A percentile compares a stretch with the other conserved stretches of the same genome.
These are phyloP conservation scores for Halocynthia roretzi DNA, from an alignment of 23 tunicate species.

Conservation along the genomic window DNA sequence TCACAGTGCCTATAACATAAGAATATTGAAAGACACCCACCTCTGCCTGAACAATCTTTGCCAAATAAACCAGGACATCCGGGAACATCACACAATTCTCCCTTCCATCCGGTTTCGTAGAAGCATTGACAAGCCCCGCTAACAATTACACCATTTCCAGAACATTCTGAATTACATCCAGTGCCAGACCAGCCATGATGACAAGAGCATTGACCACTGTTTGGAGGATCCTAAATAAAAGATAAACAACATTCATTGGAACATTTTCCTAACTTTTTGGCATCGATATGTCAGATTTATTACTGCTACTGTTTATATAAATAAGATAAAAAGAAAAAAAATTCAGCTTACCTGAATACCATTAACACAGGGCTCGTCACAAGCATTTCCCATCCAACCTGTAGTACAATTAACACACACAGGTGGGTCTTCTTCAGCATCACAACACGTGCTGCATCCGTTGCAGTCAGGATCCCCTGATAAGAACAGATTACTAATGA, in stretches of 20 bases:
- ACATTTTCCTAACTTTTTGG: no score
- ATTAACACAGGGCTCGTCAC: slow-evolving; percentile 14
- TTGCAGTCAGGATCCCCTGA: slow-evolving; percentile 35
- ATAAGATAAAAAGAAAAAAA: no score
- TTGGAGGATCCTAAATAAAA: slow-evolving; percentile 16
- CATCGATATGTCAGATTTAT: no score
- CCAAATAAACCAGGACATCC: slow-evolving; percentile 20
- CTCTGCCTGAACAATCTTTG: slow-evolving; percentile 26
- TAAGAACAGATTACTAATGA: background rate
- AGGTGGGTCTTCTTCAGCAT: slow-evolving; percentile 18
- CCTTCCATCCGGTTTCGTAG: slow-evolving; percentile 28
- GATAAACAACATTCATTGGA: no score
- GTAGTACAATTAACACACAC: slow-evolving; percentile 14
- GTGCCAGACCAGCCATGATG: slow-evolving; percentile 21
- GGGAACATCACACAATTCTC: slow-evolving; percentile 18
- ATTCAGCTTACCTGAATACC: slow-evolving; percentile 13
- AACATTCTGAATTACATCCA: slow-evolving; percentile 28
- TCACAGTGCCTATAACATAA: no score
- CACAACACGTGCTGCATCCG: slow-evolving; percentile 8
- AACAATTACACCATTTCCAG: slow-evolving; percentile 10
- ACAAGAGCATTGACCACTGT: slow-evolving; percentile 23
- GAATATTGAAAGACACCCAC: background rate
- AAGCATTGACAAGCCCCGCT: slow-evolving; percentile 22
- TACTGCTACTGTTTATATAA: no score
- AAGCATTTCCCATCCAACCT: slow-evolving; percentile 28